Evolutionary conservation across 2,113 vertebrate genomes (phyloP).

Genomic region (Melanerpes formicivorus): DNA sequence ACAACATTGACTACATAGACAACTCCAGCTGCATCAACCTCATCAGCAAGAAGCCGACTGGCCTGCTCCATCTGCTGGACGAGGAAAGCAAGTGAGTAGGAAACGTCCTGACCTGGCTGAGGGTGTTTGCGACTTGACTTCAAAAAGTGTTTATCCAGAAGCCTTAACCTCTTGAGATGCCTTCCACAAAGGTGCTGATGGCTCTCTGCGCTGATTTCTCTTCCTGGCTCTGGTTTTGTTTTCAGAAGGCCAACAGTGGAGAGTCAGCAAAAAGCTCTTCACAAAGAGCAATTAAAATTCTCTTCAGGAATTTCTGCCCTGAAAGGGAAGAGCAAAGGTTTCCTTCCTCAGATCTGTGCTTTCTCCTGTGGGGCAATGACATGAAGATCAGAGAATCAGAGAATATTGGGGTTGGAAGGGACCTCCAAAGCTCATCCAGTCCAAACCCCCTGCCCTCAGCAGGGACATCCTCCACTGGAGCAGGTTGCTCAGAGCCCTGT

Average conservation of each 20-base stretch:
- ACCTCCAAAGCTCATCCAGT: too few relatives aligned
- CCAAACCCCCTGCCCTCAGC: too few relatives aligned
- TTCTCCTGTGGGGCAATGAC: rapidly evolving
- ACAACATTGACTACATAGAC: constrained; percentile 97
- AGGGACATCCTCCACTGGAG: too few relatives aligned
- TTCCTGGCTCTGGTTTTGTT: background rate
- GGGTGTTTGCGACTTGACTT: background rate
- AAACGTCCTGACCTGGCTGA: background rate
- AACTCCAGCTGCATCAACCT: constrained; percentile 95
- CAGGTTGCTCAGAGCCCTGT: too few relatives aligned
- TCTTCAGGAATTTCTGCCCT: background rate
- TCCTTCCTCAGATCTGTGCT: background rate
- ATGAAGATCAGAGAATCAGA: background rate
- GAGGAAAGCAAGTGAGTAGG: constrained; percentile 98
- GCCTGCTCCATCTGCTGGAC: constrained; percentile 95
- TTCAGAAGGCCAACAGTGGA: background rate
- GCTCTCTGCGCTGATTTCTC: background rate
- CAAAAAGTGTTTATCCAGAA: background rate
- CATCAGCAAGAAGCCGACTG: constrained; percentile 98
- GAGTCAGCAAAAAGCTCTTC: background rate
- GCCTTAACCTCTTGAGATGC: background rate
- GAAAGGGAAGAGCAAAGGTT: background rate
- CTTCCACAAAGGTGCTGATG: background rate
- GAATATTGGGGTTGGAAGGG: too few relatives aligned
- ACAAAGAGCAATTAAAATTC: background rate